Evolutionary conservation across 2,888 invertebrate genomes (phyloP).

Genomic region (Xanthia togata): DNA sequence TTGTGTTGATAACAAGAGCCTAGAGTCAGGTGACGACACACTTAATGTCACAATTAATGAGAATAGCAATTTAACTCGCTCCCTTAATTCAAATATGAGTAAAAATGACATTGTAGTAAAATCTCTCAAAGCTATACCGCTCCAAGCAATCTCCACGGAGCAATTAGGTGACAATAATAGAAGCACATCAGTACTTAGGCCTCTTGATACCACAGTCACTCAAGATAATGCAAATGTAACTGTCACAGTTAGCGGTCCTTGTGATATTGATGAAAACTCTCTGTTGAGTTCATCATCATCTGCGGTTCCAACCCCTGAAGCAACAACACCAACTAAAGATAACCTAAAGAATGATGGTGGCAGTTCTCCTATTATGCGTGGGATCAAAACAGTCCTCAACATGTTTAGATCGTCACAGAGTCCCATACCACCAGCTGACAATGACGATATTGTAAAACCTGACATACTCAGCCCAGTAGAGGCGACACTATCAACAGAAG

Average conservation of each 20-base stretch:
- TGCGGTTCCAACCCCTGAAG: conserved; percentile 80
- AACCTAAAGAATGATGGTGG: conserved; percentile 77
- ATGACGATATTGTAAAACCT: conserved; percentile 55
- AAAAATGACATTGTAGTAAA: conserved; percentile 76
- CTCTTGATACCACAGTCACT: conserved; percentile 70
- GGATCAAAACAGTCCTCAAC: conserved; percentile 84
- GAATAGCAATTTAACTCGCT: conserved; percentile 77
- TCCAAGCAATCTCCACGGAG: conserved; percentile 77
- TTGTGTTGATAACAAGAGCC: conserved; percentile 74
- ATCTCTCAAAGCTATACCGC: conserved; percentile 78
- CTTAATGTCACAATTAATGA: conserved; percentile 73
- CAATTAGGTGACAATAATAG: conserved; percentile 73
- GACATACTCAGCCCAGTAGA: conserved; percentile 52
- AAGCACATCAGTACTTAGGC: conserved; percentile 71
- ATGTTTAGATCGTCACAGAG: conserved; percentile 87
- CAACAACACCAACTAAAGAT: conserved; percentile 85
- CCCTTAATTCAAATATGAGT: conserved; percentile 79
- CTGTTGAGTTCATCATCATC: conserved; percentile 83
- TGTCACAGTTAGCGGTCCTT: conserved; percentile 72
- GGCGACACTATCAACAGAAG: conserved; percentile 43
- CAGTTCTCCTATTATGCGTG: conserved; percentile 84
- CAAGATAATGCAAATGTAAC: conserved; percentile 72
- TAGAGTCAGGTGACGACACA: conserved; percentile 72
- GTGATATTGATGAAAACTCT: conserved; percentile 80
- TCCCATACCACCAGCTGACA: conserved; percentile 78